These are phyloP conservation scores for Meles meles DNA, from an alignment of 2,113 vertebrate genomes.

Conservation along the genomic window DNA sequence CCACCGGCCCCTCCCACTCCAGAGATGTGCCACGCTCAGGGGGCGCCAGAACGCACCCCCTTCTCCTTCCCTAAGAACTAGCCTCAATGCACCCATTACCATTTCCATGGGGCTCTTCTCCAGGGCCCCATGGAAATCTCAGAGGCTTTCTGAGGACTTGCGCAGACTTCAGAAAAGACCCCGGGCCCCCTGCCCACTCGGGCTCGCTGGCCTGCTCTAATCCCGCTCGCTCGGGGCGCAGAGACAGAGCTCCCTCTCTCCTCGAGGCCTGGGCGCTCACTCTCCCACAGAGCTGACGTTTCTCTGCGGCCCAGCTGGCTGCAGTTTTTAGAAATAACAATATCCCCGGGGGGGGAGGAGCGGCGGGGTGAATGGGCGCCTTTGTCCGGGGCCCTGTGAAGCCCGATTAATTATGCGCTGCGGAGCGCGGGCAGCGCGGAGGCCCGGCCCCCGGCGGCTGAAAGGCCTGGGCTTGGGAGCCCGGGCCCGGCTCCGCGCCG, in stretches of 20 bases:
- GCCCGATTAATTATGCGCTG: conserved; percentile 97
- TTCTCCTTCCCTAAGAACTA: background rate
- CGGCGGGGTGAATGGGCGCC: conserved; percentile 91
- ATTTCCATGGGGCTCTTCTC: conserved; percentile 67
- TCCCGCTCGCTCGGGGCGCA: conserved; percentile 87
- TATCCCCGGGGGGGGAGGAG: conserved; percentile 88
- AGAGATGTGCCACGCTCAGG: background rate
- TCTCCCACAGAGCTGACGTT: conserved; percentile 88
- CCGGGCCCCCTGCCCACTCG: conserved; percentile 67
- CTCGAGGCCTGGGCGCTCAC: conserved; percentile 82
- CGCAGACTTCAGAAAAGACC: conserved; percentile 77
- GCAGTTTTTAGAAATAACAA: conserved; percentile 93
- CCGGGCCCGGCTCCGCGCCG: conserved; percentile 78
- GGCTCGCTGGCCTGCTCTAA: conserved; percentile 83
- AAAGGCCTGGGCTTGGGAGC: conserved; percentile 82
- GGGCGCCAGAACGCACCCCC: background rate
- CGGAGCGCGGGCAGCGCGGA: conserved; percentile 86
- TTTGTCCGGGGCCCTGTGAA: conserved; percentile 93
- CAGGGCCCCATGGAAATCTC: conserved; percentile 77
- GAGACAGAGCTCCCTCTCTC: conserved; percentile 77
- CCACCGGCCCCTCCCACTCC: background rate
- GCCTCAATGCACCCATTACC: conserved; percentile 23
- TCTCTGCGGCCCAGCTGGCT: conserved; percentile 93
- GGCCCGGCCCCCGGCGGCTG: conserved; percentile 82
- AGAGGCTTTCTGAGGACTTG: conserved; percentile 76